Conservation (phyloP, 1,140 invertebrate species). For the Heliothis virescens region DNA sequence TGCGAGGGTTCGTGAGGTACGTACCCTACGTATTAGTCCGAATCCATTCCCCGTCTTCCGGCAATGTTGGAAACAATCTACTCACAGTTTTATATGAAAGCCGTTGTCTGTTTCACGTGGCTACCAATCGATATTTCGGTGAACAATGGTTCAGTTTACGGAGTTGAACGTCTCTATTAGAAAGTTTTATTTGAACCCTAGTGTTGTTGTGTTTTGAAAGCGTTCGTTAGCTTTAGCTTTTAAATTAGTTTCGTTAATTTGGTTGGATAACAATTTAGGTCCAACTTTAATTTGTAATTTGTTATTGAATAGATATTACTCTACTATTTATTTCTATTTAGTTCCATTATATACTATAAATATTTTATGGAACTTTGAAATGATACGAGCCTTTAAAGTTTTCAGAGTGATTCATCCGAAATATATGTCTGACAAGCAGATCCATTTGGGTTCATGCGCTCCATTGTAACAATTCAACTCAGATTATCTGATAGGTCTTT, state of each 20-base stretch:
- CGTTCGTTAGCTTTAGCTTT: conserved; percentile 1
- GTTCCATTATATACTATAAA: too few relatives aligned
- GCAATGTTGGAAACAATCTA: conserved; percentile 78
- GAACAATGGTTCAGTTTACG: conserved; percentile 45
- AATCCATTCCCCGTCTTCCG: conserved; percentile 80
- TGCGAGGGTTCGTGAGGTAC: conserved; percentile 70
- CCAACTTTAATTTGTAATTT: too few relatives aligned
- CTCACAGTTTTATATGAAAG: conserved; percentile 73
- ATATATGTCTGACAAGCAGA: neutral
- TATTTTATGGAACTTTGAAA: neutral
- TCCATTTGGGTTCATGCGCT: conserved; percentile 10
- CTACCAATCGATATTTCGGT: conserved; percentile 47
- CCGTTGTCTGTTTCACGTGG: conserved; percentile 61
- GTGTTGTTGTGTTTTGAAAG: conserved; percentile 22
- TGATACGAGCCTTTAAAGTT: too few relatives aligned
- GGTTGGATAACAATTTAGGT: neutral
- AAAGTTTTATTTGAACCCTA: conserved; percentile 22
- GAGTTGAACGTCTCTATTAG: conserved; percentile 37
- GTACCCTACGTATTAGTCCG: conserved; percentile 76
- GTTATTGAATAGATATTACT: too few relatives aligned
- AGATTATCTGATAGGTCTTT: conserved; percentile 41
- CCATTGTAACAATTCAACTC: conserved; percentile 49
- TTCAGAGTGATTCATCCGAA: neutral
- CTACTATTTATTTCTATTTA: too few relatives aligned
- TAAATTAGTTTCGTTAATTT: conserved; percentile 9